Conservation (phyloP, 2,797 vertebrate species). For the Myoxocephalus aenaeus region DNA sequence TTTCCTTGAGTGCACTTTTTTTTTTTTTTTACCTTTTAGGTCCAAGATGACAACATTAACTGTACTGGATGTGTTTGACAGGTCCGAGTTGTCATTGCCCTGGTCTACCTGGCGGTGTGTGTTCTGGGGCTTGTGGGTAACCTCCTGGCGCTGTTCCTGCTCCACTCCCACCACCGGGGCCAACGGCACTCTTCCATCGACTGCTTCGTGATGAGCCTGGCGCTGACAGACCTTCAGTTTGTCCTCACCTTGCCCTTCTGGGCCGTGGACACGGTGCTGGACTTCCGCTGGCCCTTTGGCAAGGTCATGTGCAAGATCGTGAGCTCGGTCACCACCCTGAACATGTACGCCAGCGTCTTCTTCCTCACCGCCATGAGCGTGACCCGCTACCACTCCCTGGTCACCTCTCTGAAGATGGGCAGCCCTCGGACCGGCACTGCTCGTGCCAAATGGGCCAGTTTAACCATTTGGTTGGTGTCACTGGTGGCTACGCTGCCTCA, state of each 20-base stretch:
- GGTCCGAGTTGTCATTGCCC: slow-evolving; percentile 81
- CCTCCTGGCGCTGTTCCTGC: slow-evolving; percentile 83
- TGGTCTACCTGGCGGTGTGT: slow-evolving; percentile 85
- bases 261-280: slow-evolving; percentile 81
- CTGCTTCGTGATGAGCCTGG: slow-evolving; percentile 84
- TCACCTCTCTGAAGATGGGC: slow-evolving; percentile 80
- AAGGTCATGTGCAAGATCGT: slow-evolving; percentile 84
- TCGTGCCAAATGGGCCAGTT: slow-evolving; percentile 80
- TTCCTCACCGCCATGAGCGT: slow-evolving; percentile 86
- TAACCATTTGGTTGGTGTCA: slow-evolving; percentile 81
- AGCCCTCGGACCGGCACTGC: slow-evolving; percentile 60
- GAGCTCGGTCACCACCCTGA: slow-evolving; percentile 84
- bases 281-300: slow-evolving; percentile 86
- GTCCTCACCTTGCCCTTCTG: slow-evolving; percentile 85
- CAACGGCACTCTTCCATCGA: slow-evolving; percentile 79
- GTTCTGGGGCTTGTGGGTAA: slow-evolving; percentile 86
- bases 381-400: slow-evolving; percentile 80
- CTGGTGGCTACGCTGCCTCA: slow-evolving; percentile 82
- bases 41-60: not conserved
- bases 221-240: slow-evolving; percentile 83
- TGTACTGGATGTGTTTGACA: slow-evolving; percentile 45
- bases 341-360: slow-evolving; percentile 86
- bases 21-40: not conserved
- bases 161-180: slow-evolving; percentile 75
- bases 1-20: not conserved